A percentile compares a stretch with the other conserved stretches of the same genome.
These are phyloP conservation scores for Coleophora flavipennella DNA, from an alignment of 2,888 invertebrate genomes.

Conservation along the genomic window DNA sequence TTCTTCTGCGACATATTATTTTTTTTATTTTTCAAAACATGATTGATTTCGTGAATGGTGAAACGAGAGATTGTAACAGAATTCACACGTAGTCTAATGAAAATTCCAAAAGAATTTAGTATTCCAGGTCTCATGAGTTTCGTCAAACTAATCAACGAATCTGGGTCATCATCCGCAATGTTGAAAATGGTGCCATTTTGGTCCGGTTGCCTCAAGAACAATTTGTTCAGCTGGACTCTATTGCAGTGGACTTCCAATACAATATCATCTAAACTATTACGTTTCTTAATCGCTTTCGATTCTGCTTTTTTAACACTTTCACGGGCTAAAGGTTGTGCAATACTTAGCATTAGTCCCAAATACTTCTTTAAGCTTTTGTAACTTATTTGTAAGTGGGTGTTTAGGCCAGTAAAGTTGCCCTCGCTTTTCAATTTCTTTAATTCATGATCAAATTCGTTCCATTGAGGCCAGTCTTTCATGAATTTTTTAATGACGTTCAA, in stretches of 20 bases:
- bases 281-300: background rate
- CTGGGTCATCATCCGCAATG: slow-evolving; percentile 13
- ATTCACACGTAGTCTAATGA: too few species aligned
- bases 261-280: slow-evolving; percentile 11
- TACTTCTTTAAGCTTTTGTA: slow-evolving; percentile 38
- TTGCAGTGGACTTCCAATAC: slow-evolving; percentile 34
- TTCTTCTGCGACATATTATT: slow-evolving; percentile 5
- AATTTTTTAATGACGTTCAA: slow-evolving; percentile 48
- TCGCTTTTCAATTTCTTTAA: slow-evolving; percentile 27
- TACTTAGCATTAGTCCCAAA: slow-evolving; percentile 29
- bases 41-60: slow-evolving; percentile 22
- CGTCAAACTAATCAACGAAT: slow-evolving; percentile 17
- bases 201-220: slow-evolving; percentile 31
- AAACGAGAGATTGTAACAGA: too few species aligned
- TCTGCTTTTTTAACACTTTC: slow-evolving; percentile 19
- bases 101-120: too few species aligned
- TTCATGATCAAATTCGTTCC: slow-evolving; percentile 43
- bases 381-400: slow-evolving; percentile 28
- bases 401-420: slow-evolving; percentile 19
- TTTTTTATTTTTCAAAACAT: slow-evolving; percentile 29
- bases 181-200: slow-evolving; percentile 35
- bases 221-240: slow-evolving; percentile 29
- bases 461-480: slow-evolving; percentile 53
- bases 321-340: slow-evolving; percentile 23
- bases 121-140: too few species aligned